A percentile compares a stretch with the other conserved stretches of the same genome.
phyloP scores from a whole-genome alignment of 2,113 vertebrate genomes.

The Cryptomyrus ogoouensis region DNA sequence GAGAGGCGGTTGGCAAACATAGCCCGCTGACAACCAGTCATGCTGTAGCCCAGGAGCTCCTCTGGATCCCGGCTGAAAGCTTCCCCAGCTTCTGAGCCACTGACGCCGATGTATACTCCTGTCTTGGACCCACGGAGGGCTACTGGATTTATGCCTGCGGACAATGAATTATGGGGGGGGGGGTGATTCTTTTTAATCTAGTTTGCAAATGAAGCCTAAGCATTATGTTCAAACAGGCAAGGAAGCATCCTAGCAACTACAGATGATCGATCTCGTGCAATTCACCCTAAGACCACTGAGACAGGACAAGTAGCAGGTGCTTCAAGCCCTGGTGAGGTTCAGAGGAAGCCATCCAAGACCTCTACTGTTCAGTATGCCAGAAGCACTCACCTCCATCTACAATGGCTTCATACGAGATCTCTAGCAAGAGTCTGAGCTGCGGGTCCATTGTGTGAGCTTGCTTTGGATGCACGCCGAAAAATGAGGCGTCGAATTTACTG shows the following conservation, averaged over 20 bases:
- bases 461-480: slow-evolving; percentile 86
- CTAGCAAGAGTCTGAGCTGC: slow-evolving; percentile 83
- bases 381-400: slow-evolving; percentile 79
- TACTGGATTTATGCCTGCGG: slow-evolving; percentile 74
- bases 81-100: slow-evolving; percentile 82
- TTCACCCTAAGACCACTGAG: not conserved
- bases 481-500: slow-evolving; percentile 83
- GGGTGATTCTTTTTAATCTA: not conserved
- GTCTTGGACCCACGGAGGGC: slow-evolving; percentile 75
- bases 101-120: slow-evolving; percentile 86
- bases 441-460: slow-evolving; percentile 97
- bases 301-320: not conserved
- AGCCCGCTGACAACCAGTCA: slow-evolving; percentile 92
- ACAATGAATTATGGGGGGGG: not conserved
- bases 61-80: slow-evolving; percentile 87
- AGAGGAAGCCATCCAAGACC: not conserved
- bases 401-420: slow-evolving; percentile 86
- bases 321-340: not conserved
- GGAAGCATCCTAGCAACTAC: not conserved
- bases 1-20: slow-evolving; percentile 96
- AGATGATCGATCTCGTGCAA: not conserved
- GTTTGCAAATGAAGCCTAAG: not conserved
- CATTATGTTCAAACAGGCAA: not conserved
- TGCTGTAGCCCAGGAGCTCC: slow-evolving; percentile 91
- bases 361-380: not conserved